Evolutionary conservation across 2,113 vertebrate genomes (phyloP).

Genomic region (Anas platyrhynchos): DNA sequence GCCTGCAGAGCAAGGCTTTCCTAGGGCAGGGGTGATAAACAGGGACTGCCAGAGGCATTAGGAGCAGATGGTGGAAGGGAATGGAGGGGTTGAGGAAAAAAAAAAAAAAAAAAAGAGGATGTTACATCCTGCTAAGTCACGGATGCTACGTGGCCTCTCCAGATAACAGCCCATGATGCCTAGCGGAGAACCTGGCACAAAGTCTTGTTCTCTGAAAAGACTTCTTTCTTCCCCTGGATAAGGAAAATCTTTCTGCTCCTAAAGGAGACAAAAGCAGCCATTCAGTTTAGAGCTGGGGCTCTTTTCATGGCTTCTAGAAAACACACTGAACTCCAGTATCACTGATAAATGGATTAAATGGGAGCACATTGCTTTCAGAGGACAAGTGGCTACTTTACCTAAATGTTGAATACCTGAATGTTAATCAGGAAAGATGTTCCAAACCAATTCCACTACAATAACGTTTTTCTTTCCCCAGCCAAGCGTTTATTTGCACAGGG

Average conservation of each 20-base stretch:
- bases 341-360: neutral
- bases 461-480: neutral
- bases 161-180: neutral
- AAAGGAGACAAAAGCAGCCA: neutral
- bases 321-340: neutral
- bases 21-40: neutral
- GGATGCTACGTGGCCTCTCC: fast-evolving
- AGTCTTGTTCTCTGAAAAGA: neutral
- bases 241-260: constrained; percentile 8
- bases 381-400: neutral
- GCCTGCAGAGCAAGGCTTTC: neutral
- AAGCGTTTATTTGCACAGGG: neutral
- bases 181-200: neutral
- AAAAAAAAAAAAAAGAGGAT: neutral
- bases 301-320: constrained; percentile 1
- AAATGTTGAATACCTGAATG: neutral
- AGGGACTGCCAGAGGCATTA: neutral
- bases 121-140: neutral
- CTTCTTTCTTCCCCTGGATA: neutral
- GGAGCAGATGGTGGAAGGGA: neutral
- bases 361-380: neutral
- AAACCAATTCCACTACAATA: neutral
- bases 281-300: neutral
- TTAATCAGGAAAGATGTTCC: neutral
- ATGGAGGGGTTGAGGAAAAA: neutral